Evolutionary conservation across 1,140 invertebrate genomes (phyloP).

Genomic region (Zaprionus vittiger): DNA sequence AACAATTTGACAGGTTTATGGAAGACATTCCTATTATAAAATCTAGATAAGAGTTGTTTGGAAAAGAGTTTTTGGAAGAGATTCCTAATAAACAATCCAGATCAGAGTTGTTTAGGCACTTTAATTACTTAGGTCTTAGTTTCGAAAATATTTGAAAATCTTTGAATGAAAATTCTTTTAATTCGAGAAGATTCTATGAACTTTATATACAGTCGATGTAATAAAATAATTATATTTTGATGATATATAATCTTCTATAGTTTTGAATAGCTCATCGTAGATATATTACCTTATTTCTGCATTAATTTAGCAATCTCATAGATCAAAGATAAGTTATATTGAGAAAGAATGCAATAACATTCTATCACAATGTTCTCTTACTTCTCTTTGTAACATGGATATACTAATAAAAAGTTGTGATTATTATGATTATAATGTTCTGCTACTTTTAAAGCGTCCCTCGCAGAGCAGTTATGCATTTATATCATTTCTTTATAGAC

Average conservation of each 20-base stretch:
- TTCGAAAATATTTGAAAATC: no score
- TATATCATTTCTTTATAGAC: conserved; percentile 29
- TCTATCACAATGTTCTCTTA: background rate
- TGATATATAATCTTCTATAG: background rate
- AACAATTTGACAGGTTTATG: background rate
- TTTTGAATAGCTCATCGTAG: background rate
- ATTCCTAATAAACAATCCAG: no score
- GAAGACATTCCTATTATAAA: background rate
- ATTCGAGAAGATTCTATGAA: no score
- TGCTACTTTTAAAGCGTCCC: conserved; percentile 16
- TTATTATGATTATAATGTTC: background rate
- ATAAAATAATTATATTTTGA: background rate
- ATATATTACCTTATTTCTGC: background rate
- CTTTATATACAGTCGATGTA: no score
- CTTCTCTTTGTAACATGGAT: background rate
- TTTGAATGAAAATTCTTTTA: no score
- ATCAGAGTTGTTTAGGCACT: no score
- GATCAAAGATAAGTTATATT: background rate
- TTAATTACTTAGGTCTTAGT: no score
- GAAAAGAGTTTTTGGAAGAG: no score
- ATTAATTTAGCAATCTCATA: no score
- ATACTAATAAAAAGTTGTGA: background rate
- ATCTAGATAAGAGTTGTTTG: background rate
- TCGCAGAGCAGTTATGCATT: conserved; percentile 18
- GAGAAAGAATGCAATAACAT: background rate